Conservation (phyloP, 2,797 vertebrate genomes). For the Liasis olivaceus region DNA sequence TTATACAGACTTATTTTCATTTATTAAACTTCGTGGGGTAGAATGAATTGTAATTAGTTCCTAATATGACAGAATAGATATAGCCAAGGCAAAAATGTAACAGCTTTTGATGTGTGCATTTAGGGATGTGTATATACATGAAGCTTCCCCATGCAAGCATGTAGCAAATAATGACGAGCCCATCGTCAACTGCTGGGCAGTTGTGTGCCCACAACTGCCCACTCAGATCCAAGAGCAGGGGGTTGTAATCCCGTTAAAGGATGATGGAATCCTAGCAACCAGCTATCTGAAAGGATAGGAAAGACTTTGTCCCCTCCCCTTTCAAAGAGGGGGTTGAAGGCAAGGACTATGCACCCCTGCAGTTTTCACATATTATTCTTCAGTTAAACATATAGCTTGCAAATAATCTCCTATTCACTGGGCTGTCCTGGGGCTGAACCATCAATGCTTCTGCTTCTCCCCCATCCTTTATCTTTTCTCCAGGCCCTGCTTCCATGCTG, state of each 20-base stretch:
- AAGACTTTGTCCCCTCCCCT: no score
- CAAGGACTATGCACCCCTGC: background rate
- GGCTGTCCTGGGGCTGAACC: background rate
- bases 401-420: background rate
- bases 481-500: background rate
- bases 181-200: background rate
- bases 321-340: background rate
- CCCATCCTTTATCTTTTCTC: background rate
- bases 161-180: background rate
- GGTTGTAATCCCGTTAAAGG: background rate
- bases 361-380: background rate
- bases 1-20: background rate
- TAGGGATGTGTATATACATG: background rate
- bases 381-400: background rate
- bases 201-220: background rate
- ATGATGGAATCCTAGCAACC: background rate
- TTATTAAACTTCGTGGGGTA: background rate
- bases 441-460: background rate
- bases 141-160: background rate
- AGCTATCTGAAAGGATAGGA: background rate
- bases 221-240: background rate
- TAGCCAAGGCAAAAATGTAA: background rate
- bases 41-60: background rate
- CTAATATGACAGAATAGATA: background rate
- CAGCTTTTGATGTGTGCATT: background rate